A percentile compares a stretch with the other conserved stretches of the same genome.
Conservation (phyloP, 2,888 invertebrate species). For the Choristoneura rosaceana region DNA sequence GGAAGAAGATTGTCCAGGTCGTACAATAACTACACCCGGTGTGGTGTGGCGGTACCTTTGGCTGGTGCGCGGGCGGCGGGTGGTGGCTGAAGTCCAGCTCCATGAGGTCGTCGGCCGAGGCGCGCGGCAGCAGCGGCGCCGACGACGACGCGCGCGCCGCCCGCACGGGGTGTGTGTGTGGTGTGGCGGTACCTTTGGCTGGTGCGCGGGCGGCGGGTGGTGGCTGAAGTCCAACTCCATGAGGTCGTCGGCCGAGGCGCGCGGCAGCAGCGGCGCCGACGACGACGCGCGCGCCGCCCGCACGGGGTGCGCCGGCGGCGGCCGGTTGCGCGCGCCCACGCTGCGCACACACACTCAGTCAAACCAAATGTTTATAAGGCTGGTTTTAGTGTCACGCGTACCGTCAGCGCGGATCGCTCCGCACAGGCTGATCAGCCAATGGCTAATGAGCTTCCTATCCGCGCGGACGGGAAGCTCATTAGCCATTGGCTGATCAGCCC, state of each 20-base stretch:
- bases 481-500: too few species aligned
- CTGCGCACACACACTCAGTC: slow-evolving; percentile 78
- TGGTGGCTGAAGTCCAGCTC: slow-evolving; percentile 85
- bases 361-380: too few species aligned
- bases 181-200: slow-evolving; percentile 55
- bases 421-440: too few species aligned
- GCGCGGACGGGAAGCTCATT: too few species aligned
- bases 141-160: slow-evolving; percentile 32
- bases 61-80: not conserved
- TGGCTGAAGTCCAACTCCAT: slow-evolving; percentile 89
- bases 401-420: too few species aligned
- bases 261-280: slow-evolving; percentile 83
- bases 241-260: slow-evolving; percentile 88
- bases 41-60: too few species aligned
- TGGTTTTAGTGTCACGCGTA: too few species aligned
- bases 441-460: too few species aligned
- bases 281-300: slow-evolving; percentile 28
- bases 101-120: slow-evolving; percentile 91
- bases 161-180: too few species aligned
- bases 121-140: slow-evolving; percentile 85
- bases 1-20: too few species aligned
- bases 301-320: slow-evolving; percentile 43
- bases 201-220: not conserved
- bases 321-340: slow-evolving; percentile 83
- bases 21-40: too few species aligned